phyloP scores from a whole-genome alignment of 2,113 vertebrate genomes.

The Mugil cephalus region DNA sequence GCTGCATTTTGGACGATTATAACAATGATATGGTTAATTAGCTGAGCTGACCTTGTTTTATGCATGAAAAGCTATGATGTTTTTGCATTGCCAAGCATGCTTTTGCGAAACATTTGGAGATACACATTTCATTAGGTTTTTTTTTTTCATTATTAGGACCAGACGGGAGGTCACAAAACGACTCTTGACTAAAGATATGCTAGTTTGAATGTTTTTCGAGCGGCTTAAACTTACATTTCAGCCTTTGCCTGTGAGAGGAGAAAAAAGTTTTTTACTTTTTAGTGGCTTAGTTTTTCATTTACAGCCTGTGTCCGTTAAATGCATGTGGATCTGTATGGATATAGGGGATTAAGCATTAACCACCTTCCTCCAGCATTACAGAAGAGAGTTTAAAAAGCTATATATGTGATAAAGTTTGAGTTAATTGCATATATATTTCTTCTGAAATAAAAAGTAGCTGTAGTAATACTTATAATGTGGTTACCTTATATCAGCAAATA shows the following conservation, averaged over 20 bases:
- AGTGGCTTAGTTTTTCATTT: background rate
- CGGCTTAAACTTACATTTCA: background rate
- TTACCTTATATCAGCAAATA: background rate
- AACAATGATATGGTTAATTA: conserved; percentile 44
- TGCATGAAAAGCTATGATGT: conserved; percentile 12
- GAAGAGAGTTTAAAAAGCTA: background rate
- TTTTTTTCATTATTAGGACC: background rate
- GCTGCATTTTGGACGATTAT: conserved; percentile 38
- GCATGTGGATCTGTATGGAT: background rate
- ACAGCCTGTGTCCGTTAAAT: background rate
- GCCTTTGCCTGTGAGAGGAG: background rate
- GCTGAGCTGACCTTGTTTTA: conserved; percentile 44
- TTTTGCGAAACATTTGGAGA: conserved; percentile 13
- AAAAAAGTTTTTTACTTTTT: background rate
- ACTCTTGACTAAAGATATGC: too few relatives aligned
- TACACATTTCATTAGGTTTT: background rate
- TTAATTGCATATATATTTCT: background rate
- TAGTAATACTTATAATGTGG: background rate
- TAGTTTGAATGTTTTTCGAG: background rate
- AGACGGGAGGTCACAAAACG: background rate
- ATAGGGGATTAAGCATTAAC: background rate
- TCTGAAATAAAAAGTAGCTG: background rate
- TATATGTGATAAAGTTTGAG: background rate
- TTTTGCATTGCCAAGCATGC: conserved; percentile 1
- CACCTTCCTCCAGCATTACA: background rate